phyloP scores from a whole-genome alignment of 2,888 invertebrate species.

The Amaurobius ferox region DNA sequence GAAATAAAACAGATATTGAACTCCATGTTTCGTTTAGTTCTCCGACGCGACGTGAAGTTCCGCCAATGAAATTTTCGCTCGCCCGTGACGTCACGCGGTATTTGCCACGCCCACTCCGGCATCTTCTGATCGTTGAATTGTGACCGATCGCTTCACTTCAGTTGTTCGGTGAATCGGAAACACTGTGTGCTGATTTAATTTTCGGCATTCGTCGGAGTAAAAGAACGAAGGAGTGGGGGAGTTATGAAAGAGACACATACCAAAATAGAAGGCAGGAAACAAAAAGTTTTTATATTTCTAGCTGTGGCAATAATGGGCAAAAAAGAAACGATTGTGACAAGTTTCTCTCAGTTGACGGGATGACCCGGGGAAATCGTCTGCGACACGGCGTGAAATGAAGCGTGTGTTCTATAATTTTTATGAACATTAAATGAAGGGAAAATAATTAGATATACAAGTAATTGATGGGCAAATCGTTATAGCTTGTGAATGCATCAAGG shows the following conservation, averaged over 20 bases:
- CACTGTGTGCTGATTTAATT: conserved; percentile 50
- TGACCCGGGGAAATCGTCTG: conserved; percentile 5
- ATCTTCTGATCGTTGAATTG: conserved; percentile 57
- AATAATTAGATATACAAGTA: background rate
- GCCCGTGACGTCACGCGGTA: conserved; percentile 42
- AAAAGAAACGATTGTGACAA: conserved; percentile 7
- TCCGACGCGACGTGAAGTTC: conserved; percentile 16
- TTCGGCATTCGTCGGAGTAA: background rate
- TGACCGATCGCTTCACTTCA: conserved; percentile 61
- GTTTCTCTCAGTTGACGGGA: background rate
- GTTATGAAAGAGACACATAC: background rate
- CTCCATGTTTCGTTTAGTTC: conserved; percentile 41
- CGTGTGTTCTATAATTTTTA: conserved; percentile 9
- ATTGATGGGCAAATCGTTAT: background rate
- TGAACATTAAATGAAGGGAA: background rate
- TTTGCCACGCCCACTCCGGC: conserved; percentile 43
- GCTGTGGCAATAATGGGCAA: background rate
- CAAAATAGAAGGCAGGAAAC: conserved; percentile 10
- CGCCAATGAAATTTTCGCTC: conserved; percentile 33
- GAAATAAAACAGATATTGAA: conserved; percentile 57
- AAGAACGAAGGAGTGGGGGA: background rate
- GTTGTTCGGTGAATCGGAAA: conserved; percentile 53
- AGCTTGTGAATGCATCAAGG: background rate
- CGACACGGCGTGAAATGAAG: conserved; percentile 17
- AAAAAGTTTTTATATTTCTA: background rate